These are phyloP conservation scores for Adelosebastes latens DNA, from an alignment of 2,797 vertebrate genomes.

Conservation along the genomic window DNA sequence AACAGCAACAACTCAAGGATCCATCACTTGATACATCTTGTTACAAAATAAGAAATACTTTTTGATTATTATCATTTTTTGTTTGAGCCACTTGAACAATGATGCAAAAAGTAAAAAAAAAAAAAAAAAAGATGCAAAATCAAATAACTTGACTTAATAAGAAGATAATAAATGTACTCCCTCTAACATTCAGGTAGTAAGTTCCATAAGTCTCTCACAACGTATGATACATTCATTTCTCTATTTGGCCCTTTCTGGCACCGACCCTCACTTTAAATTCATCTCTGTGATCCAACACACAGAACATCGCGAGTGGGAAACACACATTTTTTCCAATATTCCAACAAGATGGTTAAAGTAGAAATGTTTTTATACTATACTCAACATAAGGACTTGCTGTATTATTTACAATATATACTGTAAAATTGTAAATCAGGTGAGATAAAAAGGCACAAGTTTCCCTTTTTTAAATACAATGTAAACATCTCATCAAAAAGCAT, in stretches of 20 bases:
- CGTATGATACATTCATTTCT: conserved; percentile 81
- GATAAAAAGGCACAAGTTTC: conserved; percentile 99
- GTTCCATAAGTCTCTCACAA: conserved; percentile 75
- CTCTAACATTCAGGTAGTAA: conserved; percentile 84
- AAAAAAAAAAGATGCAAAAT: conserved; percentile 54
- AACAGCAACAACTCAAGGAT: conserved; percentile 70
- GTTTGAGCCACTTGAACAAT: conserved; percentile 65
- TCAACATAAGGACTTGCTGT: conserved; percentile 86
- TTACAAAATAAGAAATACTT: conserved; percentile 74
- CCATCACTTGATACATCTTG: conserved; percentile 67
- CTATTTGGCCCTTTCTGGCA: conserved; percentile 55
- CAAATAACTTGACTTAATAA: conserved; percentile 67
- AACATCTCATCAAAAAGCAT: conserved; percentile 98
- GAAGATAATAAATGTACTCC: conserved; percentile 75
- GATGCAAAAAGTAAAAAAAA: conserved; percentile 67
- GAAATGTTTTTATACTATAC: conserved; percentile 90
- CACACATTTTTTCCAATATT: conserved; percentile 69
- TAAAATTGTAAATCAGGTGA: conserved; percentile 97
- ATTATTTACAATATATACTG: conserved; percentile 99
- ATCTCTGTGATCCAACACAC: conserved; percentile 68
- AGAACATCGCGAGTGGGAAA: conserved; percentile 74
- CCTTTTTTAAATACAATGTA: conserved; percentile 99
- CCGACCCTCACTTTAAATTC: conserved; percentile 53
- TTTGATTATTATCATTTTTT: conserved; percentile 45
- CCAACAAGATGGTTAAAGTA: conserved; percentile 83